Base-by-base conservation (phyloP, 2,888 invertebrate species). In the Buathra laborator region DNA sequence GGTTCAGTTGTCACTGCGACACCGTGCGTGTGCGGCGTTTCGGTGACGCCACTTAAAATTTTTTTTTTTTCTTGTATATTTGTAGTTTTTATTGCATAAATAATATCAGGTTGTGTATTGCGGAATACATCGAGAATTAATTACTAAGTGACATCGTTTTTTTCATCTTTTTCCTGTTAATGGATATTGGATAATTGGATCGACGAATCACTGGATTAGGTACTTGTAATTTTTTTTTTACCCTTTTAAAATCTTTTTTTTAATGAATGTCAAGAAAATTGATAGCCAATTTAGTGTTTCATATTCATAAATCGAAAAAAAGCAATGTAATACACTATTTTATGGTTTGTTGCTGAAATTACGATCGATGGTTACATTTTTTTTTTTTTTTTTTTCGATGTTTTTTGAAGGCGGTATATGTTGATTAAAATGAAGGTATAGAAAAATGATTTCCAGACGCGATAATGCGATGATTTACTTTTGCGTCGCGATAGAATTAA, bases 1-100 rank as follows among this genome's bases (percentile, higher is more conserved):
- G 79, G 87, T 89, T 91, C 90, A 92, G 92, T 92, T 91, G 92
- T 90, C 91, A 91, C 87, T 87, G 91, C 89, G 91, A 89, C 91
- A 86, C 89, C 89, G 90, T 70, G 86, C 85, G 87, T 88, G 89
- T 70, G 83, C 82, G 78, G 67, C 86, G 80, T 88, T 86, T 86
- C 84, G 86, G 80, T 71, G 77, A 79, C 81, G 82, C 71, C 71
- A 71, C 64, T 78, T 44, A 14, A 62, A 72, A n/a, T 67, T 51
- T 51, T 46, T 48, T 71, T 53, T 74, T 37, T 32, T 68, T 46
- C 29, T 10, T 14, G 7, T n/a, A 1, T 10, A 19, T 64, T 51
- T 19, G 12, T 14, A 29, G 7, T 64, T 64, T 37, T 64, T 12
- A 24, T 46, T 6, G 24, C 7, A 24, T 24, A 19, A 19, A 19